Conservation (phyloP, 2,888 invertebrate species). For the Eubasilissa splendida region DNA sequence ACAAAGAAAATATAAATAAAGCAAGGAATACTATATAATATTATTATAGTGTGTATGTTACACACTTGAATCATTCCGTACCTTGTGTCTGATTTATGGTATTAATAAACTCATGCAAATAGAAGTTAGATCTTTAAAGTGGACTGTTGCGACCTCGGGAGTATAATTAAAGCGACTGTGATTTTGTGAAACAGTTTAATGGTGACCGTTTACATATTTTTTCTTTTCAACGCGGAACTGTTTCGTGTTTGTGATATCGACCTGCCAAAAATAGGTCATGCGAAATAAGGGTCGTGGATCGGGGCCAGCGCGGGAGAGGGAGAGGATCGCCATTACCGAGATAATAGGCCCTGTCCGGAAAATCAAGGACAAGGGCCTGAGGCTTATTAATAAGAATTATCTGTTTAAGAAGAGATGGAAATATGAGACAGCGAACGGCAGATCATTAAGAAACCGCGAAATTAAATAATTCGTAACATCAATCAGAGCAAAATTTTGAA, state of each 20-base stretch:
- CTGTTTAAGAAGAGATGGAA: background rate
- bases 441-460: too few relatives aligned
- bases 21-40: too few relatives aligned
- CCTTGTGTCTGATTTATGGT: background rate
- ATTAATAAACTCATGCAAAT: background rate
- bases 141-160: background rate
- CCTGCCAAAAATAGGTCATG: slow-evolving; percentile 39
- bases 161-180: background rate
- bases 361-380: slow-evolving; percentile 14
- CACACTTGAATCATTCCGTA: too few relatives aligned
- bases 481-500: too few relatives aligned
- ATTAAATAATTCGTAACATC: too few relatives aligned
- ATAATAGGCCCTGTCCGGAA: slow-evolving; percentile 19
- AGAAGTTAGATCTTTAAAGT: background rate
- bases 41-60: too few relatives aligned
- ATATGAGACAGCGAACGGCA: too few relatives aligned
- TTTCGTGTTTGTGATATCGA: slow-evolving; percentile 49
- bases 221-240: slow-evolving; percentile 39
- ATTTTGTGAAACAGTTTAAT: slow-evolving; percentile 33
- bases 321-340: slow-evolving; percentile 14
- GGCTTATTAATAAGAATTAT: slow-evolving; percentile 10
- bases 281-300: slow-evolving; percentile 44
- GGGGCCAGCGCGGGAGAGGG: background rate
- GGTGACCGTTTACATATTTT: slow-evolving; percentile 33
- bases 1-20: too few relatives aligned